Evolutionary conservation across 2,113 vertebrate species (phyloP).

Genomic region (Oryzias celebensis): DNA sequence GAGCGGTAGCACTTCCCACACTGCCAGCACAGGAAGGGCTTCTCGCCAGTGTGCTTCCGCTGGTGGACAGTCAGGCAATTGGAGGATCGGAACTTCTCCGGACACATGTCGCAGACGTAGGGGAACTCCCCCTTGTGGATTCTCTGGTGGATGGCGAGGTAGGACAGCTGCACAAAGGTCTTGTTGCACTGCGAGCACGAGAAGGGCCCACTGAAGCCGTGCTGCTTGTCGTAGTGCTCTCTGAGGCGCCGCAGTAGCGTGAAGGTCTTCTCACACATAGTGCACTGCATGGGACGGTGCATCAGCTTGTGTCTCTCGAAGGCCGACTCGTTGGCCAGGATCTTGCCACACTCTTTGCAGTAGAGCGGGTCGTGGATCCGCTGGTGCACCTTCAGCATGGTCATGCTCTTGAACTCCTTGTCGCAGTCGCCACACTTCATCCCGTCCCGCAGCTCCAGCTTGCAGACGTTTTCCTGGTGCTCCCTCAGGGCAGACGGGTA

Average conservation of each 20-base stretch:
- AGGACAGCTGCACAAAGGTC: slow-evolving; percentile 69
- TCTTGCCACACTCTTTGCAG: slow-evolving; percentile 75
- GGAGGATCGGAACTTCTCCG: slow-evolving; percentile 68
- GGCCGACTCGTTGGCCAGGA: slow-evolving; percentile 57
- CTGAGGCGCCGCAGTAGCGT: slow-evolving; percentile 66
- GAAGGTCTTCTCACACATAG: slow-evolving; percentile 71
- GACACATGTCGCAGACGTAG: slow-evolving; percentile 58
- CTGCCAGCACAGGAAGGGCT: slow-evolving; percentile 77
- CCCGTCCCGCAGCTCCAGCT: slow-evolving; percentile 53
- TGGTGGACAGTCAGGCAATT: slow-evolving; percentile 72
- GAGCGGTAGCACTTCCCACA: slow-evolving; percentile 75
- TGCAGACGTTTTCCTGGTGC: slow-evolving; percentile 68
- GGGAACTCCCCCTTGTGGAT: slow-evolving; percentile 75
- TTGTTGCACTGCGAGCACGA: slow-evolving; percentile 65
- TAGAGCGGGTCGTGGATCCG: slow-evolving; percentile 72
- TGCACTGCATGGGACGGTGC: slow-evolving; percentile 71
- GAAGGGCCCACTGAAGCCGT: slow-evolving; percentile 65
- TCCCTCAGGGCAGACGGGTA: slow-evolving; percentile 58
- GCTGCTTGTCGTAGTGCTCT: slow-evolving; percentile 73
- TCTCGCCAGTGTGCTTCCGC: slow-evolving; percentile 74
- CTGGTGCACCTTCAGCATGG: slow-evolving; percentile 72
- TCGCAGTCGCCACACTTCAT: slow-evolving; percentile 63
- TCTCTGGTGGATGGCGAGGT: slow-evolving; percentile 71
- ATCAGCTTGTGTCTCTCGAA: slow-evolving; percentile 73
- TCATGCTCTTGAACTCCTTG: slow-evolving; percentile 71